Conservation (phyloP, 2,888 invertebrate species). For the Pocota personata region DNA sequence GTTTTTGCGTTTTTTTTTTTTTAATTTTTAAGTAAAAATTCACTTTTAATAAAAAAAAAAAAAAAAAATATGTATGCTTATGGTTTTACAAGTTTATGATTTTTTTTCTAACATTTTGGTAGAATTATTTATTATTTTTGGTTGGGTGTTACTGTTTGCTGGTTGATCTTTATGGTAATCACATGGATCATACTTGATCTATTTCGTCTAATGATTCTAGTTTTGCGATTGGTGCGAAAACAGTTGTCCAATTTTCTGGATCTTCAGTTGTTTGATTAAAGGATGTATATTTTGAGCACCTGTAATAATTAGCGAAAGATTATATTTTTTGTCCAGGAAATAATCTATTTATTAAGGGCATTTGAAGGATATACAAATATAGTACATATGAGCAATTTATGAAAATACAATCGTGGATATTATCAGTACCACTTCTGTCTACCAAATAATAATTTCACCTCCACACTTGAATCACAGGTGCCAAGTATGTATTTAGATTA, state of each 20-base stretch:
- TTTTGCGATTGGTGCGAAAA: constrained; percentile 86
- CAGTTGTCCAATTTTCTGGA: constrained; percentile 78
- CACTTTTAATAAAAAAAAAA: constrained; percentile 55
- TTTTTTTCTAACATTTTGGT: constrained; percentile 39
- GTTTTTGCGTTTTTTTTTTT: constrained; percentile 41
- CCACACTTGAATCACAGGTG: too few species aligned
- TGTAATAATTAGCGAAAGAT: constrained; percentile 45
- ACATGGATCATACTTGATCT: constrained; percentile 82
- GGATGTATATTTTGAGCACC: constrained; percentile 78
- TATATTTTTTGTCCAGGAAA: too few species aligned
- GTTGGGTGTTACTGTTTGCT: constrained; percentile 65
- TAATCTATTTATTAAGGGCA: too few species aligned
- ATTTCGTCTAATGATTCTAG: constrained; percentile 87
- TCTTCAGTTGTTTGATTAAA: constrained; percentile 79
- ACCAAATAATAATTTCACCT: too few species aligned
- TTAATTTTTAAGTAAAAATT: constrained; percentile 58
- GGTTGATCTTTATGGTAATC: constrained; percentile 74
- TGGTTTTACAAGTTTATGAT: constrained; percentile 62
- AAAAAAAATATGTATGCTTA: constrained; percentile 56
- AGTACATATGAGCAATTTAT: too few species aligned
- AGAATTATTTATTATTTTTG: constrained; percentile 30
- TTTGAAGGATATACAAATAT: too few species aligned
- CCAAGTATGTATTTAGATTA: too few species aligned
- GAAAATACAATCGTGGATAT: too few species aligned
- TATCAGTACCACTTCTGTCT: too few species aligned